These are phyloP conservation scores for Isurus oxyrinchus DNA, from an alignment of 2,113 vertebrate species.

Conservation along the genomic window DNA sequence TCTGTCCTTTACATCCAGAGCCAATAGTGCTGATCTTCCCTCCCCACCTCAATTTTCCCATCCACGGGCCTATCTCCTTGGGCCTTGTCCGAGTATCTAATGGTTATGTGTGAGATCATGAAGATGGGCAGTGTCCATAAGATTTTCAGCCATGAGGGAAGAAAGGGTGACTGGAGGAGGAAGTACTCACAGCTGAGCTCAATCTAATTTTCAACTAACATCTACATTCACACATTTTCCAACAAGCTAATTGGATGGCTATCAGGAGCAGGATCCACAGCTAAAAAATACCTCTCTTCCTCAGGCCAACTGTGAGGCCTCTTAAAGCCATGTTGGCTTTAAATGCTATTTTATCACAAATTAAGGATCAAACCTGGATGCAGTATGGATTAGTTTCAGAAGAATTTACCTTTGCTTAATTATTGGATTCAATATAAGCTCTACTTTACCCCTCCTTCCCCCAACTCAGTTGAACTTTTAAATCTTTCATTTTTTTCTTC, in stretches of 20 bases:
- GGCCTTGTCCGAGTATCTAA: background rate
- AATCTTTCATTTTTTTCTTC: background rate
- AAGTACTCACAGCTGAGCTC: background rate
- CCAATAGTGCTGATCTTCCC: background rate
- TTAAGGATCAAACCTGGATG: background rate
- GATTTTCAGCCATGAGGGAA: background rate
- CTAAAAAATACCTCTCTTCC: background rate
- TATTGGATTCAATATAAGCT: background rate
- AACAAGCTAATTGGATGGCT: background rate
- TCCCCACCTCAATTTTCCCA: background rate
- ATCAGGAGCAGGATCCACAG: background rate
- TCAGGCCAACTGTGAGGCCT: background rate
- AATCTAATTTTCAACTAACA: background rate
- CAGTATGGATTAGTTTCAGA: background rate
- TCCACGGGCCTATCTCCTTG: background rate
- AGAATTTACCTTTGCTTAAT: background rate
- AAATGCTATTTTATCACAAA: background rate
- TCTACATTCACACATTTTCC: background rate
- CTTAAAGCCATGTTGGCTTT: background rate
- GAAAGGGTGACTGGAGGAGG: background rate
- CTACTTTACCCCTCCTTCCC: background rate
- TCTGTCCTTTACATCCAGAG: background rate
- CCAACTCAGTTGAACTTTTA: background rate
- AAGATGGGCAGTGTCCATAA: background rate
- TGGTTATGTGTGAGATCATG: background rate